Evolutionary conservation across 37 sponge, comb jelly and placozoan genomes (phyloP).

Genomic region (Ianthella basta): DNA sequence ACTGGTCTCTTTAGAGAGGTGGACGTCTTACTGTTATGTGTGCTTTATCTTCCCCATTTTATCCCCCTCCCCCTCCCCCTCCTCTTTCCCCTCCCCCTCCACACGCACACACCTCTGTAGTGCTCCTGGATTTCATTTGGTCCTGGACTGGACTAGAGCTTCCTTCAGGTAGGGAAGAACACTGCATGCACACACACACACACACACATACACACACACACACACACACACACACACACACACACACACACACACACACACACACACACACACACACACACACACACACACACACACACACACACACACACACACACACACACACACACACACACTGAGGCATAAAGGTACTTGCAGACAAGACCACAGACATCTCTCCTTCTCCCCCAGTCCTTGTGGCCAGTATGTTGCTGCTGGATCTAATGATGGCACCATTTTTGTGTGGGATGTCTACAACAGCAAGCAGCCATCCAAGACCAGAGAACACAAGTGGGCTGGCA

Average conservation of each 20-base stretch:
- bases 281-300: conserved; percentile 44
- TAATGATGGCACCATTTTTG: conserved; percentile 82
- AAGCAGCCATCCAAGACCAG: conserved; percentile 19
- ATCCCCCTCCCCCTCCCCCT: too few relatives aligned
- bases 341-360: conserved; percentile 42
- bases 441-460: conserved; percentile 72
- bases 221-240: conserved; percentile 45
- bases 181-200: conserved; percentile 2
- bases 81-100: too few relatives aligned
- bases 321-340: conserved; percentile 33
- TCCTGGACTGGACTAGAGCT: not conserved
- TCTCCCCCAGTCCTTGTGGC: conserved; percentile 86
- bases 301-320: conserved; percentile 16
- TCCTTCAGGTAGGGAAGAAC: not conserved
- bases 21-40: too few relatives aligned
- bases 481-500: conserved; percentile 67
- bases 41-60: too few relatives aligned
- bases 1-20: too few relatives aligned
- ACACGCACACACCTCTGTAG: too few relatives aligned
- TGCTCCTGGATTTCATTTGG: not conserved
- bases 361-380: not conserved
- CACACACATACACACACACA: conserved; percentile 34
- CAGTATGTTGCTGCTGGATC: conserved; percentile 93
- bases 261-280: conserved; percentile 46
- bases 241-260: conserved; percentile 52